Percentiles rank a stretch among this genome's conserved stretches.
phyloP scores from a whole-genome alignment of 2,888 invertebrate species.

The Agrenia bidenticulata region DNA sequence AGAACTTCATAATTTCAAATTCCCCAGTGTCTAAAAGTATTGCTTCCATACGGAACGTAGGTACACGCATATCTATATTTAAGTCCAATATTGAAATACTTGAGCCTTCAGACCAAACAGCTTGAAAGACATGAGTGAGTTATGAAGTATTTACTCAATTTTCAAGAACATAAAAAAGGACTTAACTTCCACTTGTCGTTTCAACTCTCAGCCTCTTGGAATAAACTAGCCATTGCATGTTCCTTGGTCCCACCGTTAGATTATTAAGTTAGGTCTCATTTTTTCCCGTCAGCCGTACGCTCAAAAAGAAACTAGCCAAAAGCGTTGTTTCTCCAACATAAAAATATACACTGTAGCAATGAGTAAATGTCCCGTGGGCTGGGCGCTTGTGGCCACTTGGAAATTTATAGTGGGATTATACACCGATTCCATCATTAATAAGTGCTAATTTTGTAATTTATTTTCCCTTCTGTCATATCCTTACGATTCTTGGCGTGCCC shows the following conservation, averaged over 20 bases:
- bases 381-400: slow-evolving; percentile 38
- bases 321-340: too few species aligned
- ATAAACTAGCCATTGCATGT: too few species aligned
- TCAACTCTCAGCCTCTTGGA: slow-evolving; percentile 1
- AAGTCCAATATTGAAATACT: too few species aligned
- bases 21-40: too few species aligned
- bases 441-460: slow-evolving; percentile 53
- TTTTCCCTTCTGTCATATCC: slow-evolving; percentile 50
- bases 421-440: slow-evolving; percentile 51
- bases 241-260: too few species aligned
- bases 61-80: too few species aligned
- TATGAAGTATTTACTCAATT: slow-evolving; percentile 23
- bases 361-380: slow-evolving; percentile 27
- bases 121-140: slow-evolving; percentile 4
- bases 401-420: slow-evolving; percentile 52
- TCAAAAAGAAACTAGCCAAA: slow-evolving; percentile 1
- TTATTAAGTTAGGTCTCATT: too few species aligned
- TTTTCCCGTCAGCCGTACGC: slow-evolving; percentile 8
- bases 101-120: neutral
- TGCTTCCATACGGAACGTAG: too few species aligned
- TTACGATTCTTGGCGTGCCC: slow-evolving; percentile 28
- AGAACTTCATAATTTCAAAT: too few species aligned
- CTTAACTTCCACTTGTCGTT: slow-evolving; percentile 19
- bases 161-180: slow-evolving; percentile 21
- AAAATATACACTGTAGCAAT: slow-evolving; percentile 5